phyloP scores from a whole-genome alignment of 1,140 invertebrate genomes.

The Batillaria attramentaria region DNA sequence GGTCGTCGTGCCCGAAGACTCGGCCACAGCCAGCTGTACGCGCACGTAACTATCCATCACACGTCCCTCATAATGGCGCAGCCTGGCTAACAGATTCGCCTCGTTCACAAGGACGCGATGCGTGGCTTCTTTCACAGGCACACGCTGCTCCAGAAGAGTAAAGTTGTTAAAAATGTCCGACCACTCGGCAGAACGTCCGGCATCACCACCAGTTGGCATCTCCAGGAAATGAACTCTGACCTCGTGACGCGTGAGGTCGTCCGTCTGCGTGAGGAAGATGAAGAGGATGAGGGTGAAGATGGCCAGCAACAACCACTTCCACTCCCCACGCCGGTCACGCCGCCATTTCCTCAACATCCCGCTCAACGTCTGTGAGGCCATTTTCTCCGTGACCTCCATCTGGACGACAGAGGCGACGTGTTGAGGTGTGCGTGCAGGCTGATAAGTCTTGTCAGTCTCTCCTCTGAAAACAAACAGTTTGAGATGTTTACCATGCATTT shows the following conservation, averaged over 20 bases:
- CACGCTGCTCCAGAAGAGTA: not conserved
- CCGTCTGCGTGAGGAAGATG: not conserved
- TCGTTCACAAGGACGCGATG: not conserved
- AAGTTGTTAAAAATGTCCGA: not conserved
- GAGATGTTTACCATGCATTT: not conserved
- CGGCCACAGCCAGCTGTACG: conserved; percentile 20
- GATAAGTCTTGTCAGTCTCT: not conserved
- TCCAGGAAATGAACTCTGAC: not conserved
- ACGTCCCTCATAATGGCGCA: not conserved
- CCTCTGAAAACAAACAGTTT: not conserved
- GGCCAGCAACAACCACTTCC: not conserved
- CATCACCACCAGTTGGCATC: not conserved
- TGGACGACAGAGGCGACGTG: not conserved
- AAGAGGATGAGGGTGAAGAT: not conserved
- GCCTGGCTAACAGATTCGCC: not conserved
- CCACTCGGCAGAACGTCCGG: not conserved
- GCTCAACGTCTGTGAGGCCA: not conserved
- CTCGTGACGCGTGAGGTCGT: not conserved
- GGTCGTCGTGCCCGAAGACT: not conserved
- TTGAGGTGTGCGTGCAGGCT: no score
- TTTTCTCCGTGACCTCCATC: not conserved
- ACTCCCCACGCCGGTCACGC: not conserved
- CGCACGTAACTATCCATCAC: conserved; percentile 17
- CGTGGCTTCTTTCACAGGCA: not conserved
- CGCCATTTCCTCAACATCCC: not conserved